Conservation (phyloP, 2,797 vertebrate species). For the Phoebastria nigripes region DNA sequence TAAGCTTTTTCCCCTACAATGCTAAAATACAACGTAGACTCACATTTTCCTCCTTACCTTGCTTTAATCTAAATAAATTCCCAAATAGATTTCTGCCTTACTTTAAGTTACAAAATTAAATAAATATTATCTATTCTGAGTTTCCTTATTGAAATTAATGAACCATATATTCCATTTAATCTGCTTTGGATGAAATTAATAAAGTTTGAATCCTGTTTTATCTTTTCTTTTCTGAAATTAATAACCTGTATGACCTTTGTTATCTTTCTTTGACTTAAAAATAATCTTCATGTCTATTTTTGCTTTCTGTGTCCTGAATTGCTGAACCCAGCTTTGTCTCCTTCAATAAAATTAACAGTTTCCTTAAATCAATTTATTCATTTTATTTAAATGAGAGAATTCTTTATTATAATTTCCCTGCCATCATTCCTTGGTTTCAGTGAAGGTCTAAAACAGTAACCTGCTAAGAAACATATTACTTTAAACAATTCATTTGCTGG, state of each 20-base stretch:
- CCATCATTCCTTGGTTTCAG: neutral
- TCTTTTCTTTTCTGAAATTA: neutral
- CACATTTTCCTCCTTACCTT: neutral
- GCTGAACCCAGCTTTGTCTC: neutral
- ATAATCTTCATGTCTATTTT: neutral
- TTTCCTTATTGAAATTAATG: neutral
- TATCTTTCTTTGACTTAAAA: neutral
- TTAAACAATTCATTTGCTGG: neutral
- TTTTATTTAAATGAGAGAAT: neutral
- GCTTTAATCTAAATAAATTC: neutral
- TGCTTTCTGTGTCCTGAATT: neutral
- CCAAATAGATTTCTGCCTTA: neutral
- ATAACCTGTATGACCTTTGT: neutral
- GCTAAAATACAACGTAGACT: neutral
- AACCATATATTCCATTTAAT: neutral
- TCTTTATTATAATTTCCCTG: neutral
- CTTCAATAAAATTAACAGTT: neutral
- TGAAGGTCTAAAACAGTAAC: neutral
- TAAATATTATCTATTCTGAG: neutral
- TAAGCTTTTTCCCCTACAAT: rapidly evolving
- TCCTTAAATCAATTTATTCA: neutral
- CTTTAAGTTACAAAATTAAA: neutral
- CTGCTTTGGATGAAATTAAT: constrained; percentile 10
- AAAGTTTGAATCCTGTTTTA: neutral
- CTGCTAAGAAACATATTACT: neutral